Base-by-base conservation (phyloP, 2,113 vertebrate genomes). In the Mixornis gularis region DNA sequence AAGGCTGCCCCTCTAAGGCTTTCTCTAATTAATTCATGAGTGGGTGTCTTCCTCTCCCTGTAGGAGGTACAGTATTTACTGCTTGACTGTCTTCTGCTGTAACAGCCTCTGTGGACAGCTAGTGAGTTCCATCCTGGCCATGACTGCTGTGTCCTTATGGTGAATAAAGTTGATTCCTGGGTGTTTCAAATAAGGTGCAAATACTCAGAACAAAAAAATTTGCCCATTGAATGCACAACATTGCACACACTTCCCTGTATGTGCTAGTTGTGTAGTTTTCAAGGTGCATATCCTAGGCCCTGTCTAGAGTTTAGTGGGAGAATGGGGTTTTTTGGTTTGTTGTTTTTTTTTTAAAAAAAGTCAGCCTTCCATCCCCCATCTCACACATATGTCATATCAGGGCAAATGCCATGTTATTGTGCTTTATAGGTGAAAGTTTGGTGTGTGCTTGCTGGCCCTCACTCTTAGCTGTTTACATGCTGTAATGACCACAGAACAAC, bases 181-280 rank as follows among this genome's bases (percentile, higher is more conserved):
- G 2, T 60, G 10, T 66, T 66, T 48, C 36, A 56, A 41, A 36
- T 29, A 26, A 71, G 30, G 41, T 52, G 73, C 62, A 69, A 14
- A 76, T 83, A 30, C 48, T 64, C 2, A 1, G 59, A 82, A 89
- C 0, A 0, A 66, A 86, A 34, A 3, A 0, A 38, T 80, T 73
- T 0, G 3, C n/a, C 44, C 36, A 1, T 12, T 32, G 38, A 65
- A 41, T 2, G 32, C 46, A 10, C n/a, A 36, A 3, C n/a, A 10
- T 36, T 25, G 10, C 49, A 21, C 30, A 2, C 7, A 1, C 46
- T 64, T 65, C 14, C 29, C 32, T 40, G 12, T 66, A 36, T 46
- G 40, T 25, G 32, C 48, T 41, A 8, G 38, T 40, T 40, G 53
- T 6, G 18, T 56, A 44, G 53, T 44, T 80, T 65, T 36, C 34